Base-by-base conservation (phyloP, 2,888 invertebrate genomes). In the Theretra japonica region DNA sequence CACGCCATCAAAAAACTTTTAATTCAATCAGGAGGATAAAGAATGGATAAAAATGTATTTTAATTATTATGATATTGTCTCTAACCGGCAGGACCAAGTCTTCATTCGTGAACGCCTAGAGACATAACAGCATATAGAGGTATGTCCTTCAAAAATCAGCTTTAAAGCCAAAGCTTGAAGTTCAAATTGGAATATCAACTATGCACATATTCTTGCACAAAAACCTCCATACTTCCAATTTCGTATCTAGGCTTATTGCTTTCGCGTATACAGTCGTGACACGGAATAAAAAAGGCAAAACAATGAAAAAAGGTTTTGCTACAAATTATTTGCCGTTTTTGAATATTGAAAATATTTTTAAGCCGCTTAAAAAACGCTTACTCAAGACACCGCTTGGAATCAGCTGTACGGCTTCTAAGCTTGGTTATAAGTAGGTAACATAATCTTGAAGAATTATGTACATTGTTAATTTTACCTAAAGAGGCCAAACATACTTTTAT, bases 71-170 rank as follows among this genome's bases (percentile, higher is more conserved):
- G 79, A 81, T 76, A 80, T 83, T 81, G 83, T 86, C 81, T 88
- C 79, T 83, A 85, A 79, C 84, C 83, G 86, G 83, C 93, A 94
- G 94, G 94, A 94, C 94, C 88, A 94, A 94, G 91, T 94, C 94
- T 83, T 94, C 94, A 85, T 94, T 94, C 92, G 94, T 94, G 90
- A 94, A 94, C 91, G 94, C 94, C 91, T 94, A 94, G 90, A 84
- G 87, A 87, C 83, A 82, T 81, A 78, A 88, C 83, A 84, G 82
- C 83, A 79, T 79, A 82, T 77, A 82, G 88, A 94, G 94, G 94
- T 94, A 94, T 81, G 94, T 92, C 81, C 80, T 65, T 65, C 78
- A 79, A 75, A 75, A 77, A 80, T 86, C 76, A 79, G 86, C 86
- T 89, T 88, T 81, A 82, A 81, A 73, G 71, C 73, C 70, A 74